Conservation (phyloP, 2,797 vertebrate genomes). For the Peromyscus aztecus region DNA sequence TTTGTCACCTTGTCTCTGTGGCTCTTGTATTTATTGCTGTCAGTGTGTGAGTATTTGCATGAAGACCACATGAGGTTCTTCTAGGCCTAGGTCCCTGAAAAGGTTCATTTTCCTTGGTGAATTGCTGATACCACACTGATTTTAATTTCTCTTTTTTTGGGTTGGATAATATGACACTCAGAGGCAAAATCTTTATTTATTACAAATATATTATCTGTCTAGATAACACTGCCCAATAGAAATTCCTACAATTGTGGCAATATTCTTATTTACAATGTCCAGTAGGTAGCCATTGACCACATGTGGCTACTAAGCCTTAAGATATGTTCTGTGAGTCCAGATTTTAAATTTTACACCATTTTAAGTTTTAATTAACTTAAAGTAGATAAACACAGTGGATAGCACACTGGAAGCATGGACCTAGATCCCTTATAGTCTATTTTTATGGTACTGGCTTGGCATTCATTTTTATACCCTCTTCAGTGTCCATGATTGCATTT, state of each 20-base stretch:
- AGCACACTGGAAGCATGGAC: background rate
- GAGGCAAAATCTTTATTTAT: slow-evolving; percentile 45
- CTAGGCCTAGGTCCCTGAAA: slow-evolving; percentile 6
- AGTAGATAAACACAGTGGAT: background rate
- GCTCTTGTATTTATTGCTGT: background rate
- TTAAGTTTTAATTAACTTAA: slow-evolving; percentile 51
- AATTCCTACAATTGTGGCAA: background rate
- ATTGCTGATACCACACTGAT: background rate
- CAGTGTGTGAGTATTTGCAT: background rate
- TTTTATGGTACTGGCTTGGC: background rate
- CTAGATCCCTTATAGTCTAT: background rate
- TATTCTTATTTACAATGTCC: background rate
- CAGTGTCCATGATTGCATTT: slow-evolving; percentile 4
- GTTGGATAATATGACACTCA: slow-evolving; percentile 32
- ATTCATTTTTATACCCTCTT: slow-evolving; percentile 14
- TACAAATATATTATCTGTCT: slow-evolving; percentile 1
- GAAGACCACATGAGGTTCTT: slow-evolving; percentile 27
- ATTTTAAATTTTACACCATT: background rate
- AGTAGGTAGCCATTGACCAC: background rate
- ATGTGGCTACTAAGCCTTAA: background rate
- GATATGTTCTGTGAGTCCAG: background rate
- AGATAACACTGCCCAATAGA: background rate
- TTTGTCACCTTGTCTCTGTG: background rate
- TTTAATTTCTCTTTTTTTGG: slow-evolving; percentile 13
- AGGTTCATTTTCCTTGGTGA: slow-evolving; percentile 49